A percentile compares a stretch with the other conserved stretches of the same genome.
phyloP scores from a whole-genome alignment of 2,888 invertebrate species.

The Lycaena phlaeas region DNA sequence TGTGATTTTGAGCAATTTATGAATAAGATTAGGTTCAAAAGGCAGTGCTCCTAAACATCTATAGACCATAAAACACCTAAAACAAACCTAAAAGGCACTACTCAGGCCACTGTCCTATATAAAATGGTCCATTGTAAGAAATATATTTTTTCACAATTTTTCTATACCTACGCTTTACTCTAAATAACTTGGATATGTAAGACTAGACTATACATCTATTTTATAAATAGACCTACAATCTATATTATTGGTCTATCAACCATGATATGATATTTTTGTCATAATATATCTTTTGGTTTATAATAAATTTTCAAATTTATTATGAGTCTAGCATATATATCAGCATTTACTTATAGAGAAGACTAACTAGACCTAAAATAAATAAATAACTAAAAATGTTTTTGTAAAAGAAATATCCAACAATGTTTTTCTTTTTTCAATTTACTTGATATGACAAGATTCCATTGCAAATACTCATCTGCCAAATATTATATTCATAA shows the following conservation, averaged over 20 bases:
- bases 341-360: too few relatives aligned
- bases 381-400: too few relatives aligned
- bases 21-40: slow-evolving; percentile 22
- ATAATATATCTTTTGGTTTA: too few relatives aligned
- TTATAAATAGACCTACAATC: not conserved
- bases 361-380: too few relatives aligned
- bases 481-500: too few relatives aligned
- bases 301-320: too few relatives aligned
- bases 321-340: too few relatives aligned
- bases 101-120: slow-evolving; percentile 59
- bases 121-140: slow-evolving; percentile 50
- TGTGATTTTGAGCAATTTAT: slow-evolving; percentile 6
- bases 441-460: slow-evolving; percentile 4
- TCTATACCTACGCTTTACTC: slow-evolving; percentile 8
- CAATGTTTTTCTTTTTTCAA: too few relatives aligned
- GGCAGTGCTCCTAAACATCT: slow-evolving; percentile 42
- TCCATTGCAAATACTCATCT: too few relatives aligned
- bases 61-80: slow-evolving; percentile 18
- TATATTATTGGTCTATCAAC: not conserved
- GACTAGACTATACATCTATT: slow-evolving; percentile 14
- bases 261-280: too few relatives aligned
- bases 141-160: slow-evolving; percentile 12
- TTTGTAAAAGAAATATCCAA: too few relatives aligned
- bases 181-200: slow-evolving; percentile 11
- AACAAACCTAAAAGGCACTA: slow-evolving; percentile 55